Evolutionary conservation across 2,888 invertebrate species (phyloP).

Genomic region (Clepsis dumicolana): DNA sequence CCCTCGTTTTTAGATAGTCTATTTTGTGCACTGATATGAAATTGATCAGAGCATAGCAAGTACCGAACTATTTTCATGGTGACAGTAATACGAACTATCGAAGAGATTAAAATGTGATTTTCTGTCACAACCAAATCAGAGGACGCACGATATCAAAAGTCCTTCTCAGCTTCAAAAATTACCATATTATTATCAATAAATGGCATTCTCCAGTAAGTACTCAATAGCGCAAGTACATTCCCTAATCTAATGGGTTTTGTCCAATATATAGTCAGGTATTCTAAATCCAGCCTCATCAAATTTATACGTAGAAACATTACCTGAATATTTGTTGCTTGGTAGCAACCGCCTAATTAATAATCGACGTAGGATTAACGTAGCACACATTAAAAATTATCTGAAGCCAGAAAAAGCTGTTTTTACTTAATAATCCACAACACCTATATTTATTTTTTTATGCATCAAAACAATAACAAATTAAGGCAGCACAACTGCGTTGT

Average conservation of each 20-base stretch:
- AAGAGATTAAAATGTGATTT: background rate
- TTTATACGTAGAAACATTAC: too few species aligned
- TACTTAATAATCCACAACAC: background rate
- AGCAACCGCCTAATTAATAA: background rate
- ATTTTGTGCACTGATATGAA: background rate
- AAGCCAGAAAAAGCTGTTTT: background rate
- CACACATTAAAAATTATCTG: background rate
- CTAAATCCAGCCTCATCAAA: too few species aligned
- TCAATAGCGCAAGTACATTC: too few species aligned
- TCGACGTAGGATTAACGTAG: background rate
- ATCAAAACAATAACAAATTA: conserved; percentile 26
- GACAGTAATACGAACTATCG: background rate
- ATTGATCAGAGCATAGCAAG: background rate
- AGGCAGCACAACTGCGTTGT: conserved; percentile 8
- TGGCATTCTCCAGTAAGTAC: too few species aligned
- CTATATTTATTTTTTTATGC: background rate
- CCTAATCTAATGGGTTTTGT: too few species aligned
- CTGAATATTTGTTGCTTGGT: too few species aligned
- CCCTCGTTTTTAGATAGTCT: background rate
- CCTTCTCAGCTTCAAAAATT: too few species aligned
- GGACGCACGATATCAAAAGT: too few species aligned
- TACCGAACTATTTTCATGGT: background rate
- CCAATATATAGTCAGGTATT: too few species aligned
- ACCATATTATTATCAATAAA: too few species aligned
- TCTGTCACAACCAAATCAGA: too few species aligned